These are phyloP conservation scores for Zaprionus taronus DNA, from an alignment of 1,140 invertebrate species.

Conservation along the genomic window DNA sequence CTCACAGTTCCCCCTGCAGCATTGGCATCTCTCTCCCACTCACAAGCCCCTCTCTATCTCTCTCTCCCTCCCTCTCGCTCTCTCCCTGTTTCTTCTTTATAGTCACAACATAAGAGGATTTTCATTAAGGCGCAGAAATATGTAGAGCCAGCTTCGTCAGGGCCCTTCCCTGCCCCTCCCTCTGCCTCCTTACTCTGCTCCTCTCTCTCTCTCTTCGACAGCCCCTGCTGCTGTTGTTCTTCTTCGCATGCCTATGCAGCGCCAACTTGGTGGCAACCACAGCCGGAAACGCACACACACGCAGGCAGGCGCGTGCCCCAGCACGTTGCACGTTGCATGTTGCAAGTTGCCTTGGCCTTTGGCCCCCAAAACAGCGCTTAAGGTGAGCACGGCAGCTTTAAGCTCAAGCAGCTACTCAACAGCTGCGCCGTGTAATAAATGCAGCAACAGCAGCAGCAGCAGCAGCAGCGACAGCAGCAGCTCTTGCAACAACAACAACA, in stretches of 20 bases:
- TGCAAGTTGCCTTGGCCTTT: conserved; percentile 39
- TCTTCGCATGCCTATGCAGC: conserved; percentile 18
- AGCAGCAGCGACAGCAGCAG: conserved; percentile 34
- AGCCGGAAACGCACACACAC: conserved; percentile 62
- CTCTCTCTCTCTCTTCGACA: too few relatives aligned
- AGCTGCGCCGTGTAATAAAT: conserved; percentile 75
- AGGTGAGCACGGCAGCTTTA: conserved; percentile 32
- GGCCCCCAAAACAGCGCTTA: conserved; percentile 23
- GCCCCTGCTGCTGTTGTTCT: neutral
- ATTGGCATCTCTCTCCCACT: neutral
- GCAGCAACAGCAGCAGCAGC: conserved; percentile 49
- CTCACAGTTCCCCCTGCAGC: conserved; percentile 10
- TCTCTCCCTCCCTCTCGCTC: neutral
- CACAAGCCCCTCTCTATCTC: neutral
- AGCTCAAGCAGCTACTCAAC: conserved; percentile 29
- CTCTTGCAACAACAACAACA: conserved; percentile 11
- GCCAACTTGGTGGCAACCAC: conserved; percentile 8
- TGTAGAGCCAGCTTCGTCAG: conserved; percentile 7
- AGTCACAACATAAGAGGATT: conserved; percentile 71
- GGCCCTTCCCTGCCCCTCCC: conserved; percentile 35
- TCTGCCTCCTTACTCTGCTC: neutral
- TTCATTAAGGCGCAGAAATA: conserved; percentile 80
- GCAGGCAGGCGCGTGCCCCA: conserved; percentile 57
- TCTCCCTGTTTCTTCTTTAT: neutral
- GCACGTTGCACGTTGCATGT: conserved; percentile 42